Evolutionary conservation across 2,113 vertebrate species (phyloP).

Genomic region (Ibidorhyncha struthersii): DNA sequence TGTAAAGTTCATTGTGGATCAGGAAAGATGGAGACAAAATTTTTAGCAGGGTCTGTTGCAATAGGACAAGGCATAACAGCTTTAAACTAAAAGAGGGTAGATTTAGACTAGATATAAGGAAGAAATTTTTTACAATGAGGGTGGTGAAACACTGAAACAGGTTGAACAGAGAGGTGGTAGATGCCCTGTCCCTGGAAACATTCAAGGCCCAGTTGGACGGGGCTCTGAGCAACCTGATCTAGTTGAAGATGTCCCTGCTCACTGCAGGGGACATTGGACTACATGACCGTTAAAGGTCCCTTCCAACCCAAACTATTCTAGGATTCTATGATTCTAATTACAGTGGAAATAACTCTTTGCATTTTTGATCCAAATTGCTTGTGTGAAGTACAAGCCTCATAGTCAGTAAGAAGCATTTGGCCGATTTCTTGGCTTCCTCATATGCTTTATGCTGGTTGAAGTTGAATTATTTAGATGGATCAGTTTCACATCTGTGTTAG

Average conservation of each 20-base stretch:
- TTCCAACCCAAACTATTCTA: background rate
- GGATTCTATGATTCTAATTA: background rate
- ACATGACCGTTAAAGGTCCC: background rate
- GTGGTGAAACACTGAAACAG: background rate
- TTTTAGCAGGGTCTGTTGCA: background rate
- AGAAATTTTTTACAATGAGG: background rate
- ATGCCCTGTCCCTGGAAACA: background rate
- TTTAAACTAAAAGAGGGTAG: background rate
- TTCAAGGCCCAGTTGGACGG: background rate
- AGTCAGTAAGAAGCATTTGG: background rate
- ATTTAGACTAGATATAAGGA: background rate
- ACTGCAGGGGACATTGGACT: background rate
- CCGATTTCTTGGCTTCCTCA: background rate
- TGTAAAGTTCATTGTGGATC: background rate
- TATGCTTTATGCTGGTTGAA: background rate
- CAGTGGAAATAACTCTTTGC: background rate
- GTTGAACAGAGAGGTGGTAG: background rate
- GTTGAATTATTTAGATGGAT: background rate
- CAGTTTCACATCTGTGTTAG: background rate
- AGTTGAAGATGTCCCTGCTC: background rate
- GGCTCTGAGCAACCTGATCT: background rate
- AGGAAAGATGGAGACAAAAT: background rate
- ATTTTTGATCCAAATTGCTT: background rate
- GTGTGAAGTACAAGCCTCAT: background rate
- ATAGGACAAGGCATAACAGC: too few species aligned